Evolutionary conservation across 2,797 vertebrate species (phyloP).

Genomic region (Pangasius djambal): DNA sequence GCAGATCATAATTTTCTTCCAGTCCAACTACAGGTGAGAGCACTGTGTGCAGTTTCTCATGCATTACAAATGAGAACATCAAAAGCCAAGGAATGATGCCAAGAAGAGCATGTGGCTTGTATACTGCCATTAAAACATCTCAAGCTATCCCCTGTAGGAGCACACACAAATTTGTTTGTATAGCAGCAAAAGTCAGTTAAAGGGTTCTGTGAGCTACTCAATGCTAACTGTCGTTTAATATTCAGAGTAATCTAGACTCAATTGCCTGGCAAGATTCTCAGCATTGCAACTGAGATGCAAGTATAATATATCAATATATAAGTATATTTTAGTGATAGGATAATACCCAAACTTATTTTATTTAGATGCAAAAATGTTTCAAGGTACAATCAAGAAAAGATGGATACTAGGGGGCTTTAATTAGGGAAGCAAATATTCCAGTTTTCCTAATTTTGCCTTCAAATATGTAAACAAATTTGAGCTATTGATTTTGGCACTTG

Average conservation of each 20-base stretch:
- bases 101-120: background rate
- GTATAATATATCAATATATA: background rate
- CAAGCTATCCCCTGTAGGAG: background rate
- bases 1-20: background rate
- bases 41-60: background rate
- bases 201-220: background rate
- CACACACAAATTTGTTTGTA: background rate
- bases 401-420: background rate
- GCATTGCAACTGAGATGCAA: background rate
- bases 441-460: background rate
- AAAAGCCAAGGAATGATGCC: background rate
- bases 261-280: background rate
- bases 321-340: background rate
- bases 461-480: background rate
- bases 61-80: background rate
- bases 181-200: background rate
- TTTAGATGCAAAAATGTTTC: background rate
- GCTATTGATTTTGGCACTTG: constrained; percentile 7
- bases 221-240: background rate
- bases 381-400: background rate
- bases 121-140: background rate
- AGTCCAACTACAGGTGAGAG: background rate
- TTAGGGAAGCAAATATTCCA: background rate
- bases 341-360: background rate
- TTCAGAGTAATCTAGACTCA: background rate